These are phyloP conservation scores for Apotomis capreana DNA, from an alignment of 2,888 invertebrate species.

Conservation along the genomic window DNA sequence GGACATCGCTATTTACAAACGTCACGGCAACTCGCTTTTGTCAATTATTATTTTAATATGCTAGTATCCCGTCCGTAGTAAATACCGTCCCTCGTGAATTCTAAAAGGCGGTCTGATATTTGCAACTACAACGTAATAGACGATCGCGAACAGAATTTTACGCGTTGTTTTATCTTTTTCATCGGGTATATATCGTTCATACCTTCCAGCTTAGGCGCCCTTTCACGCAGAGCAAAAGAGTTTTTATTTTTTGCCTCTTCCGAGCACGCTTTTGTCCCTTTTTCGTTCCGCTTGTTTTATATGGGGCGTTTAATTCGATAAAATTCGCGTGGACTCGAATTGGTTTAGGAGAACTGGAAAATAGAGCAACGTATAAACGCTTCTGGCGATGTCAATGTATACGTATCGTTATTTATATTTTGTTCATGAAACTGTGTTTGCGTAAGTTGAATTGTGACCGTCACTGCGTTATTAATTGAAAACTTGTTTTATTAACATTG, in stretches of 20 bases:
- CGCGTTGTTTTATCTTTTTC: conserved; percentile 47
- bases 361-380: conserved; percentile 58
- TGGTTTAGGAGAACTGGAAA: conserved; percentile 65
- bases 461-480: not conserved
- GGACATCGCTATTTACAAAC: conserved; percentile 4
- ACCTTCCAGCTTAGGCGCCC: conserved; percentile 46
- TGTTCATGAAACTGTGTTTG: conserved; percentile 27
- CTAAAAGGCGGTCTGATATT: conserved; percentile 7
- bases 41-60: conserved; percentile 4
- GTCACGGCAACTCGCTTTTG: not conserved
- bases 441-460: not conserved
- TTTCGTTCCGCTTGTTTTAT: conserved; percentile 75
- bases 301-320: conserved; percentile 77
- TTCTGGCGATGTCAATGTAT: conserved; percentile 46
- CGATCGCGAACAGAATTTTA: conserved; percentile 40
- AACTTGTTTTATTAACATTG: not conserved
- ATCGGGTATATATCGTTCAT: conserved; percentile 48
- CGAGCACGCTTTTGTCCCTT: conserved; percentile 67
- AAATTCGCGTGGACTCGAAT: conserved; percentile 71
- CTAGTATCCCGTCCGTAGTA: not conserved
- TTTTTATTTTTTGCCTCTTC: conserved; percentile 64
- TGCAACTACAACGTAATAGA: conserved; percentile 19
- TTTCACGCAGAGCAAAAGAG: conserved; percentile 54
- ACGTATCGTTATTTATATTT: conserved; percentile 35
- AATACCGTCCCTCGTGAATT: not conserved